Conservation (phyloP, 2,888 invertebrate species). For the Siphlonurus alternatus region DNA sequence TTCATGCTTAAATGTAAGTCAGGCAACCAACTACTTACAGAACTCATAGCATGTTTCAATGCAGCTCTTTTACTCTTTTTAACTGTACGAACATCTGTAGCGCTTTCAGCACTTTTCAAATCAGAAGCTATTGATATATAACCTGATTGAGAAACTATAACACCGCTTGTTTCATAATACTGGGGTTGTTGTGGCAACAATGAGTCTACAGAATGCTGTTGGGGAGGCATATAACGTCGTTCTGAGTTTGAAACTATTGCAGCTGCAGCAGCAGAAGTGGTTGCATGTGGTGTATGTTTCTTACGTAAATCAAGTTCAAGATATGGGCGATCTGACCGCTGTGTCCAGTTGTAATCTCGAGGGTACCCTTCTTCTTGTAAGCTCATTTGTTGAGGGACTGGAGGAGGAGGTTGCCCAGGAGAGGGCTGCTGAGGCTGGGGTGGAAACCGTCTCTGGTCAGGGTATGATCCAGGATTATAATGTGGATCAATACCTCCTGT, state of each 20-base stretch:
- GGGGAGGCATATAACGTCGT: conserved; percentile 11
- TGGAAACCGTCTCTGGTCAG: conserved; percentile 11
- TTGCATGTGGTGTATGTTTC: conserved; percentile 30
- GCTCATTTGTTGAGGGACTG: not conserved
- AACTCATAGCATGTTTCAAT: conserved; percentile 62
- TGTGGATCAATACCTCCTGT: not conserved
- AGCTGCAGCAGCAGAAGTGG: not conserved
- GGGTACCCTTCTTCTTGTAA: conserved; percentile 9
- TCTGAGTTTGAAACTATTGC: not conserved
- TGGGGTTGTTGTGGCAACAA: conserved; percentile 5
- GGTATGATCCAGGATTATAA: conserved; percentile 1
- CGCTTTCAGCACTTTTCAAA: conserved; percentile 34
- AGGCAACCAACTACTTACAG: conserved; percentile 64
- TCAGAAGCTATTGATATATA: conserved; percentile 59
- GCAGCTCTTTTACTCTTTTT: conserved; percentile 54
- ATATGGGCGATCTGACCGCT: conserved; percentile 27
- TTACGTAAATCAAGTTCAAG: conserved; percentile 31
- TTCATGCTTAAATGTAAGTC: conserved; percentile 55
- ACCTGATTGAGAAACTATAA: conserved; percentile 62
- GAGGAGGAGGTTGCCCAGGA: not conserved
- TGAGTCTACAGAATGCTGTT: conserved; percentile 14
- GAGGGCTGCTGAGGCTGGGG: not conserved
- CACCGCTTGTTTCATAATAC: conserved; percentile 36
- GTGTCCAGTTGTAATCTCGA: conserved; percentile 15
- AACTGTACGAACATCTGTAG: conserved; percentile 31